Evolutionary conservation across 2,113 vertebrate species (phyloP), one percentile per base, ranked within the genome.

Genomic region (Rhabdomys dilectus): DNA sequence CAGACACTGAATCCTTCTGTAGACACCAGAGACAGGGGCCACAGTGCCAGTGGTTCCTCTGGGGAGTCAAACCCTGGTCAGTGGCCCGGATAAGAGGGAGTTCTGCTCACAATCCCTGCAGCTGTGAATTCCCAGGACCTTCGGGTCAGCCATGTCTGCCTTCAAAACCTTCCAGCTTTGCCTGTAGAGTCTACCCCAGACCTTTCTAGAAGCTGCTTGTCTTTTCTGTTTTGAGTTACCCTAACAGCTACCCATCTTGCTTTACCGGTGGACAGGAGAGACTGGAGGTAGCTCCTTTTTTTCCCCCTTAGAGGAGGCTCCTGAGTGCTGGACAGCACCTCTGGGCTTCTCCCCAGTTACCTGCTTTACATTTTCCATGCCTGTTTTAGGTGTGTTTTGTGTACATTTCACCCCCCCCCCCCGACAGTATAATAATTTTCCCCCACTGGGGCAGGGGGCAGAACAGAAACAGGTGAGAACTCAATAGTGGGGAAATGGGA

Each of bases 1-100:
- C 87, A 95, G 95, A 97, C 90, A 89, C 81, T 10, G 62, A 95
- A 94, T 96, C 95, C 89, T 70, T 21, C 42, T 78, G 84, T 36
- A 92, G 96, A 95, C 60, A 82, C 58, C 3, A 31, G 56, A 89
- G 94, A 87, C 96, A 68, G 26, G 88, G 92, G 81, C 92, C 81
- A 51, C 0, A 21, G 88, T 88, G 84, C 91, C 68, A 31, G 45
- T 0, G 29, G 62, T 91, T 94, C 70, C 68, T 95, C 81, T 21
- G 48, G 39, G 77, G 80, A 85, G 80, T 84, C 66, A 60, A 80
- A 82, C 29, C 60, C 94, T 4, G 29, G 96, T n/a, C 13, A 36
- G 45, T 17, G 60, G 73, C 77, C 84, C 29, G 70, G 76, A 48
- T 24, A 48, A 91, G 72, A 68, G 60, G 51, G 12, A 0, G 42